Evolutionary conservation across 2,113 vertebrate species (phyloP), one percentile per base, ranked within the genome.

Genomic region (Passer domesticus): DNA sequence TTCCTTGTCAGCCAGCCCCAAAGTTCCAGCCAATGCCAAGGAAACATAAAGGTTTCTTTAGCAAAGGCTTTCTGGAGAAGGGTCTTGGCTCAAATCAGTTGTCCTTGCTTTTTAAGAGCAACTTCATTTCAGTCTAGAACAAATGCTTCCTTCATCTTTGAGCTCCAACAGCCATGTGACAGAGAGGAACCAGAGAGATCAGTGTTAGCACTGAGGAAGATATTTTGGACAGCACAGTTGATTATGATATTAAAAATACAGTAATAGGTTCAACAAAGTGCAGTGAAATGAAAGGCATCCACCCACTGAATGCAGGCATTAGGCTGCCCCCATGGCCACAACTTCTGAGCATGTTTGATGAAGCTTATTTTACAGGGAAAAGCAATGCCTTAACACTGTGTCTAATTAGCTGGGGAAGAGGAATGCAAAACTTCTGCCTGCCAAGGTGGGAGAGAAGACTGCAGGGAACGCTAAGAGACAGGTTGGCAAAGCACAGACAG

Each of bases 401-500:
- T 15, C 15, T 81, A 46, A 8, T 58, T 20, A 67, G 35, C 15
- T 64, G 77, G 52, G 70, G 67, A 94, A 70, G 39, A 72, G 47
- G 19, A 39, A 22, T 5, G 13, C 5, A 33, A 47, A 95, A 63
- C 52, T 85, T 84, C 3, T 52, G 33, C 44, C 69, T 87, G 66
- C 74, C 66, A 68, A 82, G 31, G 19, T 10, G 41, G 60, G 31
- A 87, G 47, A 84, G 74, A 87, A 94, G 44, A 64, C 81, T 76
- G 74, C 66, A 82, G 78, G 70, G 66, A 75, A 82, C 27, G 25
- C 28, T 27, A 35, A 66, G 52, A 78, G 81, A 72, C 68, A 66
- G 87, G 90, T 0, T 96, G 95, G 95, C 95, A 91, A 82, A 89
- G 90, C 52, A 24, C 68, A 47, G 33, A 52, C 56, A 87, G 64